These are phyloP conservation scores for Rhabdomys pumilio DNA, from an alignment of 2,797 vertebrate genomes.

Conservation along the genomic window DNA sequence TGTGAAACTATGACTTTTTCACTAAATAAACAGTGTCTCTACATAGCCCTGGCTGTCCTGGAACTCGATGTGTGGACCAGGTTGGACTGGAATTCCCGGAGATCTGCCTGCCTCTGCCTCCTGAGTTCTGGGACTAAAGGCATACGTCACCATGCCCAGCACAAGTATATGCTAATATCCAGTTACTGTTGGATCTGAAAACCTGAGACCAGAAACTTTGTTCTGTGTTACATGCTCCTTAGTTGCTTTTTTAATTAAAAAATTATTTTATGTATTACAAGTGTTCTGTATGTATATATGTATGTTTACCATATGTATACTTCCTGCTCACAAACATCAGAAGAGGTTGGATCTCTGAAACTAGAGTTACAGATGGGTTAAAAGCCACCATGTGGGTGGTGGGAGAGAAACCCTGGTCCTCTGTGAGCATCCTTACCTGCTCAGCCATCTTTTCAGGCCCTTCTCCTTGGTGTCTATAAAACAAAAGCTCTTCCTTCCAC, in stretches of 20 bases:
- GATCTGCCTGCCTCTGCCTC: not conserved
- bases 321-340: not conserved
- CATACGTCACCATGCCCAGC: not conserved
- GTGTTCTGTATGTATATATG: not conserved
- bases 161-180: not conserved
- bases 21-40: conserved; percentile 38
- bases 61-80: not conserved
- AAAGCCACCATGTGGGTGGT: not conserved
- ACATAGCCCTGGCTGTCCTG: not conserved
- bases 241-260: not conserved
- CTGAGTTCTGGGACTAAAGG: not conserved
- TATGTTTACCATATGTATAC: too few species aligned
- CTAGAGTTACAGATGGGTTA: not conserved
- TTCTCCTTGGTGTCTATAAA: not conserved
- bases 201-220: not conserved
- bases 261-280: not conserved
- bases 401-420: not conserved
- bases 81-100: not conserved
- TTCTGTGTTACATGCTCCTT: conserved; percentile 20
- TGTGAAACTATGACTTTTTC: conserved; percentile 61
- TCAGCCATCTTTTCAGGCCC: not conserved
- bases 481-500: not conserved
- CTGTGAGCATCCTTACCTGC: not conserved
- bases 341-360: not conserved
- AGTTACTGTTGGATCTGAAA: conserved; percentile 25